phyloP scores from a whole-genome alignment of 2,113 vertebrate species.

The Austrofundulus limnaeus region DNA sequence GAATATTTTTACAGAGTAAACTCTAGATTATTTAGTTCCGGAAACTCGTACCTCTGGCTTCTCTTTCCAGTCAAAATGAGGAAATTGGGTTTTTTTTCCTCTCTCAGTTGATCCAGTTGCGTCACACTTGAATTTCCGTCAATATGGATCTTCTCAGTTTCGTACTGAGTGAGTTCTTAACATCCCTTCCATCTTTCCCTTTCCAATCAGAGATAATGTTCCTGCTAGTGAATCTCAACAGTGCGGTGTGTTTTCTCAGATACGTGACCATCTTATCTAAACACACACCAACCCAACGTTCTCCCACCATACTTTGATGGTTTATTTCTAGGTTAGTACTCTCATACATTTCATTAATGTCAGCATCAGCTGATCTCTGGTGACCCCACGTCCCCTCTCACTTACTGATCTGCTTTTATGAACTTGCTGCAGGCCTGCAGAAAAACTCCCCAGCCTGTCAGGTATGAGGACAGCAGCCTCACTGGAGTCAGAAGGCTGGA shows the following conservation, averaged over 20 bases:
- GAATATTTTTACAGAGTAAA: not conserved
- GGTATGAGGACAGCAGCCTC: constrained; percentile 69
- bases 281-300: constrained; percentile 7
- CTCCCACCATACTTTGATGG: not conserved
- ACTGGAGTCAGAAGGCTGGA: constrained; percentile 67
- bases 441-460: constrained; percentile 55
- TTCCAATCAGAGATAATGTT: constrained; percentile 41
- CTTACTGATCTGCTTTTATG: constrained; percentile 26
- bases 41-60: constrained; percentile 7
- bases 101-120: constrained; percentile 38
- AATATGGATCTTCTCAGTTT: constrained; percentile 36
- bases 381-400: not conserved
- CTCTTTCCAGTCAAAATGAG: constrained; percentile 22
- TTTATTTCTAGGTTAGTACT: not conserved
- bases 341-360: not conserved
- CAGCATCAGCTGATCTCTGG: not conserved
- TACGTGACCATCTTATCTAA: constrained; percentile 53
- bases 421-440: constrained; percentile 25
- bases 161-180: constrained; percentile 51
- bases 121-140: constrained; percentile 32
- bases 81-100: constrained; percentile 16
- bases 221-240: constrained; percentile 54
- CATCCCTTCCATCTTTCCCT: constrained; percentile 24
- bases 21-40: constrained; percentile 2
- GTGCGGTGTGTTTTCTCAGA: constrained; percentile 33